Evolutionary conservation across 2,888 invertebrate genomes (phyloP).

Genomic region (Xanthia icteritia): DNA sequence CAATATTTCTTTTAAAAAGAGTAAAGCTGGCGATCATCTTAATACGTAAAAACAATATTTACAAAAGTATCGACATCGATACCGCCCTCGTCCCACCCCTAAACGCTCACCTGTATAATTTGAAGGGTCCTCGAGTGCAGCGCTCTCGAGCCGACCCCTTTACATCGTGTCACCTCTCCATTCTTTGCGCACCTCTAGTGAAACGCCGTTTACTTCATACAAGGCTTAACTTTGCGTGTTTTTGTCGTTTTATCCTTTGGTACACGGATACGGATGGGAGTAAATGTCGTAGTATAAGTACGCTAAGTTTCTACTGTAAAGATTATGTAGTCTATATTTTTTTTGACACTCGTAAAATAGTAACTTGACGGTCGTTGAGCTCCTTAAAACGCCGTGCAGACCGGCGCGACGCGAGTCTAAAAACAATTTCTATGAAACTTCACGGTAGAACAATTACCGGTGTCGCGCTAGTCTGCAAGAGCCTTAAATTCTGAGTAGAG

Average conservation of each 20-base stretch:
- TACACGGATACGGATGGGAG: conserved; percentile 21
- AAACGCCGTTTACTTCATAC: conserved; percentile 67
- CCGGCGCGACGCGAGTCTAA: too few species aligned
- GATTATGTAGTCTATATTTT: conserved; percentile 6
- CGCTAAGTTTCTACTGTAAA: neutral
- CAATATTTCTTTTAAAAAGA: neutral
- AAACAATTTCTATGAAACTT: too few species aligned
- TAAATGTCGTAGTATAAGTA: conserved; percentile 11
- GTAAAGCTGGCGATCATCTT: neutral
- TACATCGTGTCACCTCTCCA: conserved; percentile 77
- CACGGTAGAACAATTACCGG: too few species aligned
- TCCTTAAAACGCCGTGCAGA: too few species aligned
- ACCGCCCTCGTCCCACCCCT: conserved; percentile 60
- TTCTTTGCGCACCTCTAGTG: conserved; percentile 69
- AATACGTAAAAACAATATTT: neutral
- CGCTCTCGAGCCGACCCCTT: conserved; percentile 80
- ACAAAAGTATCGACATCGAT: conserved; percentile 51
- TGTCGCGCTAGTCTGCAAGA: too few species aligned
- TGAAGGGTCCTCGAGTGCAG: conserved; percentile 80
- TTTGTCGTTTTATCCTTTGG: conserved; percentile 57
- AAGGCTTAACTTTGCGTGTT: conserved; percentile 54
- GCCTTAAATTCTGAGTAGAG: too few species aligned
- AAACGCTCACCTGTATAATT: conserved; percentile 83
- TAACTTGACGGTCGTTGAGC: neutral
- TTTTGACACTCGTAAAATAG: neutral